Conservation (phyloP, 2,797 vertebrate genomes). For the Phrynocephalus guinanensis region DNA sequence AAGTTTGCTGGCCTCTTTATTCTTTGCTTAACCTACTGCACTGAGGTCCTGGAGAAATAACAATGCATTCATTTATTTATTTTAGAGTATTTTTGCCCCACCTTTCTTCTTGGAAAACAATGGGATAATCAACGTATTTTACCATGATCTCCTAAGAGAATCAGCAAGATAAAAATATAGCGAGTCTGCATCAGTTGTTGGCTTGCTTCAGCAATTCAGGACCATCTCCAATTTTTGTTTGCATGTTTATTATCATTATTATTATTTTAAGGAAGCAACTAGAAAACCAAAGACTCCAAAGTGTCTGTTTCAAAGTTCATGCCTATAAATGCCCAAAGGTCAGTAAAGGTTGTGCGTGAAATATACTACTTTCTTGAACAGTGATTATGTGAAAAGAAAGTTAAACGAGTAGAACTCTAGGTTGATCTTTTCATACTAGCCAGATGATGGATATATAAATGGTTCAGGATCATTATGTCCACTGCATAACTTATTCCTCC, state of each 20-base stretch:
- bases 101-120: too few relatives aligned
- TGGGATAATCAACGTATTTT: too few relatives aligned
- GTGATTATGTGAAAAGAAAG: background rate
- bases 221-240: background rate
- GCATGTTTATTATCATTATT: too few relatives aligned
- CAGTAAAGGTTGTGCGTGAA: background rate
- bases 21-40: too few relatives aligned
- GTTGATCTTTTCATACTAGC: background rate
- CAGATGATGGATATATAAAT: background rate
- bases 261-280: background rate
- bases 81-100: too few relatives aligned
- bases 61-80: too few relatives aligned
- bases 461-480: background rate
- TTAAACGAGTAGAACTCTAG: background rate
- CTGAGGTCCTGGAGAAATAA: too few relatives aligned
- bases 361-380: background rate
- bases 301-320: background rate
- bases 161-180: background rate
- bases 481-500: background rate
- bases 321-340: conserved; percentile 6
- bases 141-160: background rate
- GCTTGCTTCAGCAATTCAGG: background rate
- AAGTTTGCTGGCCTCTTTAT: too few relatives aligned
- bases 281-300: background rate
- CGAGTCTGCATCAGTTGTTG: background rate